phyloP scores from a whole-genome alignment of 2,797 vertebrate genomes.

The Hephaestus fuliginosus region DNA sequence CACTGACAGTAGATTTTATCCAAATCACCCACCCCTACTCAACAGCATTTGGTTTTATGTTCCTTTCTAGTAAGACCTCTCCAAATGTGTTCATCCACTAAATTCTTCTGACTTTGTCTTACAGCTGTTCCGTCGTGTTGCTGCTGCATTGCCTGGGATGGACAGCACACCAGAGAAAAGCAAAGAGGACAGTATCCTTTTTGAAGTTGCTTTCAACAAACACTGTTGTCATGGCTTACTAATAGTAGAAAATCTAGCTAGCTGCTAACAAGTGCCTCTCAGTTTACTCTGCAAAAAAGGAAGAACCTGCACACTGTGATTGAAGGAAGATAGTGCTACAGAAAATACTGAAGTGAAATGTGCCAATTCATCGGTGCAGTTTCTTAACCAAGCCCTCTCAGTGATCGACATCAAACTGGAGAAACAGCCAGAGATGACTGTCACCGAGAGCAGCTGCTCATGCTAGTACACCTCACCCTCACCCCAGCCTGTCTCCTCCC shows the following conservation, averaged over 20 bases:
- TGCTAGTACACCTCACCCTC: constrained; percentile 88
- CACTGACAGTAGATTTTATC: neutral
- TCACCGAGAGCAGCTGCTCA: constrained; percentile 94
- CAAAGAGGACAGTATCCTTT: constrained; percentile 96
- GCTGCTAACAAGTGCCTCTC: neutral
- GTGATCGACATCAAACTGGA: constrained; percentile 96
- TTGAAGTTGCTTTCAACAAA: neutral
- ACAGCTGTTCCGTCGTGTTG: constrained; percentile 92
- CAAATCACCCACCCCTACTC: constrained; percentile 26
- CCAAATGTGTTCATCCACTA: neutral
- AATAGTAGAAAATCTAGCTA: neutral
- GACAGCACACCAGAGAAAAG: constrained; percentile 92
- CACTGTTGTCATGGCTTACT: neutral
- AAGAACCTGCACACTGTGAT: neutral
- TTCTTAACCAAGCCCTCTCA: constrained; percentile 85
- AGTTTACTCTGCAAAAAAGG: neutral
- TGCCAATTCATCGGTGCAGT: constrained; percentile 40
- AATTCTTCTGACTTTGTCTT: constrained; percentile 37
- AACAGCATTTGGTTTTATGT: neutral
- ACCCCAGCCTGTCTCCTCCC: constrained; percentile 70
- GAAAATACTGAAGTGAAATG: constrained; percentile 52
- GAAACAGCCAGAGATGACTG: constrained; percentile 92
- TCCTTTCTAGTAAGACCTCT: neutral
- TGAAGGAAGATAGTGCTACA: neutral
- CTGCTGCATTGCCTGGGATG: constrained; percentile 92